Percentiles rank a stretch among this genome's conserved stretches.
These are phyloP conservation scores for Lepidothrix coronata DNA, from an alignment of 2,113 vertebrate species.

Conservation along the genomic window DNA sequence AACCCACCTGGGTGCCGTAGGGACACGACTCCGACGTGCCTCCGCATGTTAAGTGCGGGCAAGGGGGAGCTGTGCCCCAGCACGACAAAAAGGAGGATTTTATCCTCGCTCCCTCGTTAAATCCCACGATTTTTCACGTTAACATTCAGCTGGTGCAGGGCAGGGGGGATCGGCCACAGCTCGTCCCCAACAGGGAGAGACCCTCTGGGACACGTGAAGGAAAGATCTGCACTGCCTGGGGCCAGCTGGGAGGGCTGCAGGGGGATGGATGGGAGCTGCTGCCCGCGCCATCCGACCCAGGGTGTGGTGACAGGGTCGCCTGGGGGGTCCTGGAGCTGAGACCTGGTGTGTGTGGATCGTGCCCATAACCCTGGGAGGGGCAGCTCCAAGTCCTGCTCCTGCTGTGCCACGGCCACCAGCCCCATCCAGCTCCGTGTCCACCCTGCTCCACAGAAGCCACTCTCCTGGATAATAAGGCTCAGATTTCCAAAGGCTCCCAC, in stretches of 20 bases:
- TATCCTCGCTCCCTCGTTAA: accelerated
- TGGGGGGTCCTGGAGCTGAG: no score
- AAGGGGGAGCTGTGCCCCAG: not conserved
- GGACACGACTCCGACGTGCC: not conserved
- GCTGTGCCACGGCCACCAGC: not conserved
- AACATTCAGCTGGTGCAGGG: not conserved
- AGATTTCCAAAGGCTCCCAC: not conserved
- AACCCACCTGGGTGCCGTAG: not conserved
- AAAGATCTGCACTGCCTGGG: not conserved
- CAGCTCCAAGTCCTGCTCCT: not conserved
- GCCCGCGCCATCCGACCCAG: not conserved
- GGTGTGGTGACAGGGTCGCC: not conserved
- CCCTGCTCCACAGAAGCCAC: not conserved
- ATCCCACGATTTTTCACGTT: not conserved
- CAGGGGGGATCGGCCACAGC: not conserved
- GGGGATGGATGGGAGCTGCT: not conserved
- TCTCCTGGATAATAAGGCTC: not conserved
- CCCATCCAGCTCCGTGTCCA: accelerated
- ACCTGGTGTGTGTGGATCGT: accelerated
- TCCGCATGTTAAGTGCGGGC: not conserved
- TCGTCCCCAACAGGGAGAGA: not conserved
- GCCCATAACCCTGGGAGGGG: not conserved
- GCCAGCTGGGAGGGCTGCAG: not conserved
- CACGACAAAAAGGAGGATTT: not conserved
- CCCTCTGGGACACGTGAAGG: not conserved